Conservation (phyloP, 2,113 vertebrate genomes). For the Beaufortia kweichowensis region DNA sequence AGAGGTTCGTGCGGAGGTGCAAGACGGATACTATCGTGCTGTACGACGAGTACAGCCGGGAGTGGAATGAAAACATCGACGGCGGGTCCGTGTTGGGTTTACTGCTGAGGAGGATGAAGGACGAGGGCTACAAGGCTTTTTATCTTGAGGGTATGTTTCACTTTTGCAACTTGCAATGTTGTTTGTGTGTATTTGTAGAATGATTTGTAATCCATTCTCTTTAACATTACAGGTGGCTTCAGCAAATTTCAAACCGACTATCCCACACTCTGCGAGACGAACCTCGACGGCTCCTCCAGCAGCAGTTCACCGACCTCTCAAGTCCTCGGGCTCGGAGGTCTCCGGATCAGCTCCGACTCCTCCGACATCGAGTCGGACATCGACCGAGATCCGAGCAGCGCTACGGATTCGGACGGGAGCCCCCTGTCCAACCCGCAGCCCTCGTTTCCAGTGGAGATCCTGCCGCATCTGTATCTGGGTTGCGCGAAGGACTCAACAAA, state of each 20-base stretch:
- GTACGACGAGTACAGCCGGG: constrained; percentile 89
- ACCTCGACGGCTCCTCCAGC: constrained; percentile 71
- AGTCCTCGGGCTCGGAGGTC: constrained; percentile 81
- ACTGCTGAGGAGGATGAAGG: constrained; percentile 91
- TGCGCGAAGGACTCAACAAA: constrained; percentile 98
- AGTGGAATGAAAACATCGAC: constrained; percentile 88
- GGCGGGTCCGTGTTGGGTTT: constrained; percentile 87
- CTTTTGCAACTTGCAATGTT: too few species aligned
- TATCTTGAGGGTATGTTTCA: constrained; percentile 86
- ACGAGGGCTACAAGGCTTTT: constrained; percentile 91
- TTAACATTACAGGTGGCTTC: constrained; percentile 79
- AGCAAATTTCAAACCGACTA: constrained; percentile 83
- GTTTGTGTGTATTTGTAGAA: too few species aligned
- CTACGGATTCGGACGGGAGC: constrained; percentile 78
- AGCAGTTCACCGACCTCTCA: constrained; percentile 74
- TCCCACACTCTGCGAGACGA: constrained; percentile 85
- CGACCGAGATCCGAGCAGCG: constrained; percentile 81
- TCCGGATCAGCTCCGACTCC: constrained; percentile 80
- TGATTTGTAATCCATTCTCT: background rate
- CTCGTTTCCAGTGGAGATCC: constrained; percentile 85
- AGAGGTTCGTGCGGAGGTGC: constrained; percentile 87
- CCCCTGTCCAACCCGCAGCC: constrained; percentile 74
- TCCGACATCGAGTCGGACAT: constrained; percentile 81
- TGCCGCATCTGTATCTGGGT: constrained; percentile 89
- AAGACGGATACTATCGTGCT: constrained; percentile 91